Evolutionary conservation across 2,113 vertebrate species (phyloP), one percentile per base, ranked within the genome.

Genomic region (Petaurus breviceps): DNA sequence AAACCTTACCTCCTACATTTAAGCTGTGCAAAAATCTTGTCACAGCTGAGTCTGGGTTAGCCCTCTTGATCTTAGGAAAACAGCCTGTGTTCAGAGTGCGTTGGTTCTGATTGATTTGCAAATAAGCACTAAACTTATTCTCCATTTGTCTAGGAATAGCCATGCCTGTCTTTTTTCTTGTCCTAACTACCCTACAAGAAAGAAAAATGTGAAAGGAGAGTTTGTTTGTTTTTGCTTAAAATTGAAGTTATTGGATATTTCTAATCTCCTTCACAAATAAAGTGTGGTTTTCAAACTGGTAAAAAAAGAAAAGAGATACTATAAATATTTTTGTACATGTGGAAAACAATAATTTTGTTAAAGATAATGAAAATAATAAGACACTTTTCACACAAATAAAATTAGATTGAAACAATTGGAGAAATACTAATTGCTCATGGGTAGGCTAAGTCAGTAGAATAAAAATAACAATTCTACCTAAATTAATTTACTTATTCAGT

Each of bases 221-320:
- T 16, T n/a, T n/a, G 31, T 68, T 68, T 31, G 98, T 97, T 97
- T 98, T 96, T 98, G 98, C 98, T 98, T 98, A 97, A 98, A 97
- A 98, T 97, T 91, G 84, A 96, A 98, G 96, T 98, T 98, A 98
- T 51, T 97, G 97, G 93, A 96, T 98, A 98, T 96, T 98, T 98
- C 98, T 98, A 97, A 96, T 95, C 97, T 97, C 92, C 91, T 98
- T 96, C 98, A 94, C 98, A 98, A 99, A 99, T 98, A 98, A 98
- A 98, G 94, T 98, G 98, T 92, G 93, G 96, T 98, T 98, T 98
- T 98, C 97, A 98, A 97, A 97, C 51, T 94, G 57, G 24, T 49
- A 49, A 49, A 49, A 49, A 49, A 49, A n/a, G n/a, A 49, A 49
- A 49, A 49, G 47, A 49, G 47, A 2, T 49, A 4, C 47, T 49